These are phyloP conservation scores for Drosophila eohydei DNA, from an alignment of 2,888 invertebrate genomes.

Conservation along the genomic window DNA sequence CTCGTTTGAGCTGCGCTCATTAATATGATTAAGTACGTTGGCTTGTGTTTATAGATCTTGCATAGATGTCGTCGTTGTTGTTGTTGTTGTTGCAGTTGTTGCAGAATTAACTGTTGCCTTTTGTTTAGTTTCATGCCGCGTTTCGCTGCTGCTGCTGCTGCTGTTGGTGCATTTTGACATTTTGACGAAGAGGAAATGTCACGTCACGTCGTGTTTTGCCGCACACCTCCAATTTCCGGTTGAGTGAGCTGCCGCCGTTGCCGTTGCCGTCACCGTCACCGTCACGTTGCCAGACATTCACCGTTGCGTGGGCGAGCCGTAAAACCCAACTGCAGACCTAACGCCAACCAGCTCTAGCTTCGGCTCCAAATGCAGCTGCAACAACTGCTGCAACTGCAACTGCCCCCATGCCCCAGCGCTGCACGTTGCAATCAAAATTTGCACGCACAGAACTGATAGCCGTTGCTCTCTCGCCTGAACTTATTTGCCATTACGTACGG, in stretches of 20 bases:
- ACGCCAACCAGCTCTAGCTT: conserved; percentile 1
- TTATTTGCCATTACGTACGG: conserved; percentile 21
- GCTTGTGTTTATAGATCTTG: conserved; percentile 19
- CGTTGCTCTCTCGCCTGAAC: conserved; percentile 34
- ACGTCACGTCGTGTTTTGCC: conserved; percentile 85
- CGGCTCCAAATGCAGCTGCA: conserved; percentile 9
- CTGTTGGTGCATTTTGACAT: conserved; percentile 82
- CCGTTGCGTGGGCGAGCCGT: conserved; percentile 40
- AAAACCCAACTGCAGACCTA: conserved; percentile 25
- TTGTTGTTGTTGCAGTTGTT: conserved; percentile 25
- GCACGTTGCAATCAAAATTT: conserved; percentile 70
- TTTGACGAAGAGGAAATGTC: conserved; percentile 85
- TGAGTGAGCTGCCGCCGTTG: conserved; percentile 68
- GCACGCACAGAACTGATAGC: conserved; percentile 62
- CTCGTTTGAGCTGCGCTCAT: conserved; percentile 35
- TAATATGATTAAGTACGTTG: conserved; percentile 40
- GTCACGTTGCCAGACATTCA: conserved; percentile 31
- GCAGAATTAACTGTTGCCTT: conserved; percentile 45
- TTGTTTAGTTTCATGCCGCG: conserved; percentile 67
- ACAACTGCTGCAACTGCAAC: conserved; percentile 11
- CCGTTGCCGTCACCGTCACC: conserved; percentile 12
- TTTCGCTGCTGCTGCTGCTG: conserved; percentile 33
- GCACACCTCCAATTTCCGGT: conserved; percentile 85
- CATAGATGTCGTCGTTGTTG: conserved; percentile 10
- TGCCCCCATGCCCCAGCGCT: not conserved